Conservation (phyloP, 2,888 invertebrate species). For the Orthosia cruda region DNA sequence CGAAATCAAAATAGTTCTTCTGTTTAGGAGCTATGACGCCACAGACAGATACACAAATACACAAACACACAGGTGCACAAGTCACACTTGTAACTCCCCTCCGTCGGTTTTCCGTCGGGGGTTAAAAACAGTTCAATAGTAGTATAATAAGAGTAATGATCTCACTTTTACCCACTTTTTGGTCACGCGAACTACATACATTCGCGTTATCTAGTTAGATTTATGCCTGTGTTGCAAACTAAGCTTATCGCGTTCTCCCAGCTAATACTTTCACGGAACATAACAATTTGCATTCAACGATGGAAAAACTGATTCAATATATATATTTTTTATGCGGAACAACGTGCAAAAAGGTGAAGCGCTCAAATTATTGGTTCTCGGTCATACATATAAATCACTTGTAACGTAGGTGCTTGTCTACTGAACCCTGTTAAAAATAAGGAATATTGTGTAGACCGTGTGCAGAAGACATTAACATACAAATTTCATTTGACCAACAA, state of each 20-base stretch:
- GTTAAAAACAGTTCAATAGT: too few relatives aligned
- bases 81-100: too few relatives aligned
- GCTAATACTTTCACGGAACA: constrained; percentile 16
- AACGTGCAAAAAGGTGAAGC: constrained; percentile 9
- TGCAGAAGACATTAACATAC: neutral
- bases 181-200: too few relatives aligned
- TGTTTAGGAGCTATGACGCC: too few relatives aligned
- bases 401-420: neutral
- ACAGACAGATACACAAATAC: too few relatives aligned
- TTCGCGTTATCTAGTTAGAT: too few relatives aligned
- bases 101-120: too few relatives aligned
- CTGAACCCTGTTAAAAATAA: neutral
- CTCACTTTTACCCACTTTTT: too few relatives aligned
- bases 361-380: constrained; percentile 10
- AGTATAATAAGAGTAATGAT: too few relatives aligned
- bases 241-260: constrained; percentile 43
- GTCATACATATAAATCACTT: neutral
- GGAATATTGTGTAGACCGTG: neutral
- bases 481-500: too few relatives aligned
- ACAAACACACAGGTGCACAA: too few relatives aligned
- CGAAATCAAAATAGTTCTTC: too few relatives aligned
- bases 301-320: constrained; percentile 57
- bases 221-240: neutral
- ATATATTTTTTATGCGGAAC: constrained; percentile 38
- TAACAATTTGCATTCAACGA: constrained; percentile 57